Base-by-base conservation (phyloP, 2,888 invertebrate species). In the Perizoma flavofasciatum region DNA sequence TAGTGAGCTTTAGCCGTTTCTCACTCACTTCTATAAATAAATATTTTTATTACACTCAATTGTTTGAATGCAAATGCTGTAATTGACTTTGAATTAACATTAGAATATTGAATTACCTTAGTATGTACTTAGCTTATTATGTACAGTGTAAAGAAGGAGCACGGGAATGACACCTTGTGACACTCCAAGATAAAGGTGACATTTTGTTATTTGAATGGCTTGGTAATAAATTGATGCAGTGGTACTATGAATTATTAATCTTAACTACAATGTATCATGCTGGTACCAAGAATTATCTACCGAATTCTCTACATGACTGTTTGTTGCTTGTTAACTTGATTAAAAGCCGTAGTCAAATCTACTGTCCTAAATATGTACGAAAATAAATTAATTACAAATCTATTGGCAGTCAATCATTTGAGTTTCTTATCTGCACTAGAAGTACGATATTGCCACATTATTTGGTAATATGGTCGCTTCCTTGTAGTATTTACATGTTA, bases 21-120 rank as follows among this genome's bases (percentile, higher is more conserved):
- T 37, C 32, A 52, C 53, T 55, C 61, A 62, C 49, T 47, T 57
- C 62, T 68, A 67, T 65, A 63, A 70, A 70, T 70, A 69, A 45
- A 52, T 46, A 37, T 47, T 62, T 68, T 66, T 65, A 69, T 66
- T 67, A 54, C 59, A 35, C 49, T 61, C 62, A 55, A 61, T 61
- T 61, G 59, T 55, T 40, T 62, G 61, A 64, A 66, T 64, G 53
- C 57, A 64, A 67, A 66, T 61, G 55, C 54, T 53, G 50, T 63
- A 62, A 63, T 66, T 66, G 58, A 59, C 63, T 66, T 66, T 66
- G 60, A 49, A 61, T 52, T 57, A 52, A 50, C 54, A 57, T 61
- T 47, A 32, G 39, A 54, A 50, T 57, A 54, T 48, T 51, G 40
- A 43, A 50, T 61, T 53, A 48, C 50, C 46, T 57, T n/a, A n/a